A percentile compares a stretch with the other conserved stretches of the same genome.
Evolutionary conservation across 2,888 invertebrate species (phyloP).

Genomic region (Zelleria hepariella): DNA sequence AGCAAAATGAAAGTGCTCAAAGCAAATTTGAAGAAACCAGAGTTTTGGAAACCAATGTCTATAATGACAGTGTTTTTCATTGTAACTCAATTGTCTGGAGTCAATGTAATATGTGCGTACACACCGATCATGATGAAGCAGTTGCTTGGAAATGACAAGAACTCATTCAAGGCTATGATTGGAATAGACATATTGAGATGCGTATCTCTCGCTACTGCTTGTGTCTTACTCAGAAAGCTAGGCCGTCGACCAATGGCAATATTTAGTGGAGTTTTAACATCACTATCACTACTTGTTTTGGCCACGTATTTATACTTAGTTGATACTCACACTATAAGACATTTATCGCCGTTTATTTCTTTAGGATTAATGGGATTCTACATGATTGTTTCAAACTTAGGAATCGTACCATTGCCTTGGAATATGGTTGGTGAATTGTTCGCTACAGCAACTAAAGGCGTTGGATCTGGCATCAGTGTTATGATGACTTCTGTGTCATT

Average conservation of each 20-base stretch:
- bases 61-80: slow-evolving; percentile 76
- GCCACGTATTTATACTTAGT: slow-evolving; percentile 60
- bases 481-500: slow-evolving; percentile 77
- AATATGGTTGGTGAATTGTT: slow-evolving; percentile 83
- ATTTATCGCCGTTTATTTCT: slow-evolving; percentile 45
- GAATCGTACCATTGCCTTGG: slow-evolving; percentile 79
- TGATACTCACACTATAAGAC: slow-evolving; percentile 27
- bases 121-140: slow-evolving; percentile 75
- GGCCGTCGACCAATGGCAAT: slow-evolving; percentile 76
- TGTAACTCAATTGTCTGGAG: slow-evolving; percentile 78
- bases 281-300: slow-evolving; percentile 68
- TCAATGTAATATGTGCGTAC: slow-evolving; percentile 80
- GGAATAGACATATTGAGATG: slow-evolving; percentile 76
- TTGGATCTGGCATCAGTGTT: slow-evolving; percentile 78
- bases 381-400: slow-evolving; percentile 72
- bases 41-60: slow-evolving; percentile 73
- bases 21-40: slow-evolving; percentile 58
- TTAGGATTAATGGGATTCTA: slow-evolving; percentile 70
- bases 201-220: slow-evolving; percentile 72
- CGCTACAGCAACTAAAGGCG: slow-evolving; percentile 74
- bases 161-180: slow-evolving; percentile 76
- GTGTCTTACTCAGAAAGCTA: slow-evolving; percentile 71
- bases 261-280: slow-evolving; percentile 74
- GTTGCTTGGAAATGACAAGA: slow-evolving; percentile 66
- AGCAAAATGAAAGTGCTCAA: slow-evolving; percentile 44